Conservation (phyloP, 1,140 invertebrate species). For the Tyrophagus putrescentiae region DNA sequence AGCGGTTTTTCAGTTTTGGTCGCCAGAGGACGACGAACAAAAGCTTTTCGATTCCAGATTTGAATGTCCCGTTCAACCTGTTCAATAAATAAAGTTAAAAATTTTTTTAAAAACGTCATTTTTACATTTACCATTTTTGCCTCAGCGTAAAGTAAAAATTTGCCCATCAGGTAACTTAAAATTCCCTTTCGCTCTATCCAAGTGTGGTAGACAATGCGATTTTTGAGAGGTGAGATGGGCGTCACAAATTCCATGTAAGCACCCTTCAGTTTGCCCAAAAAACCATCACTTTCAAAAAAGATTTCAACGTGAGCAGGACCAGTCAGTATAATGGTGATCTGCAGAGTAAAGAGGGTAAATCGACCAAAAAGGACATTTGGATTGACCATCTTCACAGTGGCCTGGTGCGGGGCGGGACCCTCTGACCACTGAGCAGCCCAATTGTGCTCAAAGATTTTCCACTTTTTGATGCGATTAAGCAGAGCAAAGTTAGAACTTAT, state of each 20-base stretch:
- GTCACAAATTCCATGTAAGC: conserved; percentile 60
- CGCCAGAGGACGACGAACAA: conserved; percentile 49
- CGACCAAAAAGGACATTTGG: conserved; percentile 10
- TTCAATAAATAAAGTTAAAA: too few species aligned
- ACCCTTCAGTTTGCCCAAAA: conserved; percentile 43
- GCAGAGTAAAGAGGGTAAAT: background rate
- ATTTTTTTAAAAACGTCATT: too few species aligned
- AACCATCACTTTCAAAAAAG: conserved; percentile 40
- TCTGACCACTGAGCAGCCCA: background rate
- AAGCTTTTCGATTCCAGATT: conserved; percentile 77
- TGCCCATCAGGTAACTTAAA: conserved; percentile 46
- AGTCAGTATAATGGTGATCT: conserved; percentile 31
- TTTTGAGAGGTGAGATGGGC: conserved; percentile 57
- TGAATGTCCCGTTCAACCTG: conserved; percentile 70
- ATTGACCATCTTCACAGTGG: background rate
- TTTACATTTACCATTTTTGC: conserved; percentile 49
- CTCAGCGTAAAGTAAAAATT: conserved; percentile 51
- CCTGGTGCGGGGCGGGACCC: background rate
- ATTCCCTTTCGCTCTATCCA: conserved; percentile 42
- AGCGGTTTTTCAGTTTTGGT: conserved; percentile 59
- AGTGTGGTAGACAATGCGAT: conserved; percentile 59
- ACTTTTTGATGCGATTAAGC: conserved; percentile 26
- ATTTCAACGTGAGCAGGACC: conserved; percentile 40
- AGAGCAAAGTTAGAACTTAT: conserved; percentile 42
- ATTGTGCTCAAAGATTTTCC: background rate